A percentile compares a stretch with the other conserved stretches of the same genome.
Evolutionary conservation across 2,797 vertebrate genomes (phyloP).

Genomic region (Spondyliosoma cantharus): DNA sequence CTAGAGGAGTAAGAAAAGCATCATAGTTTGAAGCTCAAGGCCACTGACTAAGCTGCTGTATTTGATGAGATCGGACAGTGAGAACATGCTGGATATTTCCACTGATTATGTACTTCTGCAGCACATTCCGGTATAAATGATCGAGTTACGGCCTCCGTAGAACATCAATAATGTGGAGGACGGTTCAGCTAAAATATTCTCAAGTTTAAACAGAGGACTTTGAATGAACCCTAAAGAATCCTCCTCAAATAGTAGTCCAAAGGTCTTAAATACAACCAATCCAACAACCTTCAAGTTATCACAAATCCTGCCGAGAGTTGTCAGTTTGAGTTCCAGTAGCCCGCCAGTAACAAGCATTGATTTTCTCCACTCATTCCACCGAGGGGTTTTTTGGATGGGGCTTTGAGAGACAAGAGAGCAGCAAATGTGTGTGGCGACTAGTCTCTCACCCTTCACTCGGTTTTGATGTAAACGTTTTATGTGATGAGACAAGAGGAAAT

Average conservation of each 20-base stretch:
- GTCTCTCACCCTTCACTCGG: conserved; percentile 11
- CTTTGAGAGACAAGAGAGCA: conserved; percentile 42
- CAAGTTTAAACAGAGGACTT: neutral
- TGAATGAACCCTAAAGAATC: neutral
- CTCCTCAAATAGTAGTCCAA: neutral
- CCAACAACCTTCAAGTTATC: conserved; percentile 37
- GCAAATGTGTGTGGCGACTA: conserved; percentile 29
- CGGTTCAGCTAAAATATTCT: conserved; percentile 4
- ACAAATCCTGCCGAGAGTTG: conserved; percentile 44
- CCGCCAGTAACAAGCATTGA: conserved; percentile 53
- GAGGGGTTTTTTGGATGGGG: conserved; percentile 20
- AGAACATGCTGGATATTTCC: too few relatives aligned
- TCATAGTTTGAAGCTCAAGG: too few relatives aligned
- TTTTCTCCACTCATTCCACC: conserved; percentile 48
- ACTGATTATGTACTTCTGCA: neutral
- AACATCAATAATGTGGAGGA: conserved; percentile 8
- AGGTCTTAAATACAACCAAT: conserved; percentile 22
- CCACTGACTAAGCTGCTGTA: too few relatives aligned
- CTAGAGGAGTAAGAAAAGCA: too few relatives aligned
- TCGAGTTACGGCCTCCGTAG: neutral
- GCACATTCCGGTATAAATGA: neutral
- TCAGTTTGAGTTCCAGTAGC: conserved; percentile 49
- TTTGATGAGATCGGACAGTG: too few relatives aligned
- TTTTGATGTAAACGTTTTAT: conserved; percentile 26
- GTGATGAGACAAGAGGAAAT: conserved; percentile 44